Percentiles rank a stretch among this genome's conserved stretches.
phyloP scores from a whole-genome alignment of 1,140 invertebrate species.

The Drosophila eugracilis region DNA sequence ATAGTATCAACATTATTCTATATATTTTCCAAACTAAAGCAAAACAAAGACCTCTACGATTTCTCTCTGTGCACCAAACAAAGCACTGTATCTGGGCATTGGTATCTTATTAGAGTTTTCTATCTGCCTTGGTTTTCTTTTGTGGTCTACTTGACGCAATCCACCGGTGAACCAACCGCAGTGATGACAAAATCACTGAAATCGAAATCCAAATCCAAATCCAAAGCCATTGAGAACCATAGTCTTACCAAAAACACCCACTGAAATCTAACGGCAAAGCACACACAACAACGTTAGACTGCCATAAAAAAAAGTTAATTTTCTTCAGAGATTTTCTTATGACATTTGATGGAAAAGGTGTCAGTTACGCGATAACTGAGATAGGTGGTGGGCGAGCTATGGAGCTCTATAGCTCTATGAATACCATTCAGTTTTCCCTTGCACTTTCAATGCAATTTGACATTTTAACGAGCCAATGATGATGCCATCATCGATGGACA shows the following conservation, averaged over 20 bases:
- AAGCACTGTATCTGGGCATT: slow-evolving; percentile 17
- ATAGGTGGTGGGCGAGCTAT: no score
- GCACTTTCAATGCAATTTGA: slow-evolving; percentile 60
- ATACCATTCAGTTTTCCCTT: slow-evolving; percentile 48
- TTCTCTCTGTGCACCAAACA: slow-evolving; percentile 7
- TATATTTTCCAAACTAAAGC: no score
- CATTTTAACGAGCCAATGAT: slow-evolving; percentile 51
- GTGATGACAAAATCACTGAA: slow-evolving; percentile 59
- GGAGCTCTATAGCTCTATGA: no score
- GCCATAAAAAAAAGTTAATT: slow-evolving; percentile 35
- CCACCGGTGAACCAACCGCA: slow-evolving; percentile 55
- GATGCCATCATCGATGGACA: slow-evolving; percentile 63
- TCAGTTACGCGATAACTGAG: slow-evolving; percentile 26
- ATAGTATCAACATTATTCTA: no score
- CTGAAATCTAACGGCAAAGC: slow-evolving; percentile 26
- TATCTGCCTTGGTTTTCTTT: slow-evolving; percentile 21
- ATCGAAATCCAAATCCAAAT: slow-evolving; percentile 19
- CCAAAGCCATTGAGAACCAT: slow-evolving; percentile 56
- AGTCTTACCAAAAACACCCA: slow-evolving; percentile 21
- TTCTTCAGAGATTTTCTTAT: slow-evolving; percentile 26
- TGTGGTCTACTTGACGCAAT: slow-evolving; percentile 73
- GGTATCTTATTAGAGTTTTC: slow-evolving; percentile 34
- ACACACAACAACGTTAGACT: slow-evolving; percentile 1
- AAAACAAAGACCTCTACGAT: neutral
- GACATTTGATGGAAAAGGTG: slow-evolving; percentile 17